Evolutionary conservation across 2,888 invertebrate species (phyloP).

Genomic region (Matsumyia berberina): DNA sequence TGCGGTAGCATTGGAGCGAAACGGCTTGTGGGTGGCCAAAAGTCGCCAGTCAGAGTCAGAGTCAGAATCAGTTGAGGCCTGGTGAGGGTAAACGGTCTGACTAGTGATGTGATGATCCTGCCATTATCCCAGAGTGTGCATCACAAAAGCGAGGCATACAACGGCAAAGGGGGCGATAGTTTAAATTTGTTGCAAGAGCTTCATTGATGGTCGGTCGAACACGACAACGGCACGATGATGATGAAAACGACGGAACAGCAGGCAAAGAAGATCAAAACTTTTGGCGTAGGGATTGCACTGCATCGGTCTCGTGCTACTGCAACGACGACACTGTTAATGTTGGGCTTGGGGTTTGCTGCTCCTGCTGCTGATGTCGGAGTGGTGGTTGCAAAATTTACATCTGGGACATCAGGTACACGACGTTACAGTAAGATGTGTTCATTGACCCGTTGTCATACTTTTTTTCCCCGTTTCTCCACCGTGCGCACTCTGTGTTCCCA

Average conservation of each 20-base stretch:
- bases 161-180: slow-evolving; percentile 9
- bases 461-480: not conserved
- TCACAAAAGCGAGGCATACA: slow-evolving; percentile 9
- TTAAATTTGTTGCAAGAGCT: slow-evolving; percentile 42
- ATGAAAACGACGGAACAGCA: not conserved
- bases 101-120: slow-evolving; percentile 66
- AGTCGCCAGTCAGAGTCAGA: slow-evolving; percentile 3
- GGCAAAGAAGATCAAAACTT: slow-evolving; percentile 52
- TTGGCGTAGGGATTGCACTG: slow-evolving; percentile 24
- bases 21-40: slow-evolving; percentile 19
- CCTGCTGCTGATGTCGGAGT: slow-evolving; percentile 21
- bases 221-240: not conserved
- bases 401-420: slow-evolving; percentile 48
- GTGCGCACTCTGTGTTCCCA: not conserved
- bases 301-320: not conserved
- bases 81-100: slow-evolving; percentile 52
- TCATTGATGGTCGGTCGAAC: slow-evolving; percentile 21
- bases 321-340: slow-evolving; percentile 31
- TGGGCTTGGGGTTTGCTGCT: slow-evolving; percentile 11
- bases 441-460: slow-evolving; percentile 57
- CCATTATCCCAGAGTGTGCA: slow-evolving; percentile 55
- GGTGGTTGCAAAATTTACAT: slow-evolving; percentile 57
- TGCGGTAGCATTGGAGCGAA: slow-evolving; percentile 25
- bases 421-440: slow-evolving; percentile 53
- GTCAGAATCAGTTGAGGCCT: slow-evolving; percentile 2